Conservation (phyloP, 2,888 invertebrate species). For the Dryadula phaetusa region DNA sequence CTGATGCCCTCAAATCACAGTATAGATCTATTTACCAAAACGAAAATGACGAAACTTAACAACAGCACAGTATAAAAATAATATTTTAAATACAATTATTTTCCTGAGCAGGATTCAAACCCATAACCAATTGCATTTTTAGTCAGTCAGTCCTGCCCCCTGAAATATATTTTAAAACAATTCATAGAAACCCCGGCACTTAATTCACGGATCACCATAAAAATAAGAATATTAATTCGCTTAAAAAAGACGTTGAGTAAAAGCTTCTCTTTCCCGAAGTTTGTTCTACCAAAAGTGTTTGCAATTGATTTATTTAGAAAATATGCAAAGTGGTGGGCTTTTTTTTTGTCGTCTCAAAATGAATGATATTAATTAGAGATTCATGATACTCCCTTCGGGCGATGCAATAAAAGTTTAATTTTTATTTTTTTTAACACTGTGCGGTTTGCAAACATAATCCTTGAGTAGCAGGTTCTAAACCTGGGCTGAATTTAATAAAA, state of each 20-base stretch:
- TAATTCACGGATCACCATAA: conserved; percentile 2
- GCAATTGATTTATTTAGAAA: conserved; percentile 26
- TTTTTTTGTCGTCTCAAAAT: conserved; percentile 1
- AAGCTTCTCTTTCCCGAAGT: conserved; percentile 16
- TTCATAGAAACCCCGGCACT: background rate
- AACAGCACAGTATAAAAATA: no score
- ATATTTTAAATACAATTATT: no score
- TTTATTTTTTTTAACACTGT: background rate
- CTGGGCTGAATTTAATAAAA: background rate
- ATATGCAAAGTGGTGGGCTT: conserved; percentile 14
- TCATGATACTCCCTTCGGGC: background rate
- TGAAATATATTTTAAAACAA: background rate
- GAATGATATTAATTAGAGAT: conserved; percentile 24
- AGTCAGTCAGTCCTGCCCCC: no score
- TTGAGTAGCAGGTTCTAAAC: background rate
- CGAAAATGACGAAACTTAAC: no score
- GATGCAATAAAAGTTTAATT: background rate
- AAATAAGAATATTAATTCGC: conserved; percentile 13
- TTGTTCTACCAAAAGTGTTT: conserved; percentile 25
- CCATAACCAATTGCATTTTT: no score
- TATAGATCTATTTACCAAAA: no score
- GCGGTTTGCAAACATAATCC: background rate
- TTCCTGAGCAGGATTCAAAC: no score
- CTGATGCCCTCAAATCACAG: no score
- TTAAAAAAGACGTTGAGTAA: conserved; percentile 19